phyloP scores from a whole-genome alignment of 2,888 invertebrate species.

The Magallana nippona region DNA sequence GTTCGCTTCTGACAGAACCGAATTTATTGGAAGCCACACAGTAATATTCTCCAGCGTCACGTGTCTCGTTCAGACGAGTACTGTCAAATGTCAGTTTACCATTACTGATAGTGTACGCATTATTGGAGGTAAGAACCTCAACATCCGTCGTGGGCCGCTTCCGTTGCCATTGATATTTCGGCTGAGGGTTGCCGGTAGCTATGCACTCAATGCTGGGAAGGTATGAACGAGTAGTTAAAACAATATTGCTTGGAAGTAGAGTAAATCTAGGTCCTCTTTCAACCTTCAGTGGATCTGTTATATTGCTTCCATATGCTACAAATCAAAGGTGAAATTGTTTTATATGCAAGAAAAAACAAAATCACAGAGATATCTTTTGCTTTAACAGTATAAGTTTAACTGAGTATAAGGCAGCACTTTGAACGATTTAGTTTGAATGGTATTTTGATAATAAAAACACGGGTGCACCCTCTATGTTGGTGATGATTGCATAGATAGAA shows the following conservation, averaged over 20 bases:
- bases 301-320: constrained; percentile 75
- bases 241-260: constrained; percentile 78
- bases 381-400: too few relatives aligned
- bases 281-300: constrained; percentile 87
- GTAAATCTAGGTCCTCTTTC: constrained; percentile 94
- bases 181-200: constrained; percentile 89
- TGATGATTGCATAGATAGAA: too few relatives aligned
- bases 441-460: too few relatives aligned
- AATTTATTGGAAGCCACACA: constrained; percentile 93
- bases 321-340: neutral
- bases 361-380: too few relatives aligned
- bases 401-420: too few relatives aligned
- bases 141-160: constrained; percentile 44
- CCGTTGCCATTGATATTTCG: constrained; percentile 93
- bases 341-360: too few relatives aligned
- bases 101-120: constrained; percentile 90
- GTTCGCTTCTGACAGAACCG: constrained; percentile 93
- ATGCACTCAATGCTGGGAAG: constrained; percentile 77
- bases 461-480: too few relatives aligned
- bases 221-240: constrained; percentile 68
- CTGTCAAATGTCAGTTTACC: constrained; percentile 91
- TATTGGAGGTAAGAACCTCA: constrained; percentile 49
- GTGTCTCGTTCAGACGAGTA: constrained; percentile 83
- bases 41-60: constrained; percentile 93
- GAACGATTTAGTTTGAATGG: too few relatives aligned